phyloP scores from a whole-genome alignment of 2,888 invertebrate species.

The Siphonodentalium dalli region DNA sequence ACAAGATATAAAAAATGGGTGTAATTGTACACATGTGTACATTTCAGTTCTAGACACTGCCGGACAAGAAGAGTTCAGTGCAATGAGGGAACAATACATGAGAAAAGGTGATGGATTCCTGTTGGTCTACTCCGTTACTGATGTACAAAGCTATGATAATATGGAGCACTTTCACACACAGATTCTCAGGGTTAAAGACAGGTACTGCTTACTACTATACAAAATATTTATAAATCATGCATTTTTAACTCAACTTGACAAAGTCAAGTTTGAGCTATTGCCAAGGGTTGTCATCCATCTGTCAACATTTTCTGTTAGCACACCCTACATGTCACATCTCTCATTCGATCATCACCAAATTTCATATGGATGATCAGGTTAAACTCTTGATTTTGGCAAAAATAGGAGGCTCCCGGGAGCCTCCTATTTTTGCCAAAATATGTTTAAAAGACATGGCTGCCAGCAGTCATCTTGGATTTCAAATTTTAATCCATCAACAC shows the following conservation, averaged over 20 bases:
- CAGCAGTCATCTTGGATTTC: too few relatives aligned
- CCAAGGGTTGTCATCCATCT: not conserved
- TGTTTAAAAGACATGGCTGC: too few relatives aligned
- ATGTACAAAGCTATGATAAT: slow-evolving; percentile 88
- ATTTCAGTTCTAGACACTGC: slow-evolving; percentile 87
- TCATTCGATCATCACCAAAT: too few relatives aligned
- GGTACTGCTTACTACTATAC: slow-evolving; percentile 53
- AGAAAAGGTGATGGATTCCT: slow-evolving; percentile 84
- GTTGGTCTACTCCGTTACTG: slow-evolving; percentile 91
- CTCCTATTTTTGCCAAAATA: too few relatives aligned
- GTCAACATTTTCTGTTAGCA: too few relatives aligned
- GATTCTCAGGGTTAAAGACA: slow-evolving; percentile 87
- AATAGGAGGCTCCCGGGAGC: too few relatives aligned
- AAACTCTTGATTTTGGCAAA: too few relatives aligned
- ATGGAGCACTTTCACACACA: slow-evolving; percentile 87
- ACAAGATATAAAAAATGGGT: too few relatives aligned
- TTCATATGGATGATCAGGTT: too few relatives aligned
- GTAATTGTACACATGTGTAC: too few relatives aligned
- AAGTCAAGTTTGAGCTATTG: not conserved
- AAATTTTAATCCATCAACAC: too few relatives aligned
- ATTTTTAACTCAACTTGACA: not conserved
- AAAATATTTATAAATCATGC: not conserved
- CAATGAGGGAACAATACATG: slow-evolving; percentile 73
- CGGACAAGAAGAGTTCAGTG: slow-evolving; percentile 94
- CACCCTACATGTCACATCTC: too few relatives aligned